These are phyloP conservation scores for Caranx melampygus DNA, from an alignment of 2,113 vertebrate genomes.

Conservation along the genomic window DNA sequence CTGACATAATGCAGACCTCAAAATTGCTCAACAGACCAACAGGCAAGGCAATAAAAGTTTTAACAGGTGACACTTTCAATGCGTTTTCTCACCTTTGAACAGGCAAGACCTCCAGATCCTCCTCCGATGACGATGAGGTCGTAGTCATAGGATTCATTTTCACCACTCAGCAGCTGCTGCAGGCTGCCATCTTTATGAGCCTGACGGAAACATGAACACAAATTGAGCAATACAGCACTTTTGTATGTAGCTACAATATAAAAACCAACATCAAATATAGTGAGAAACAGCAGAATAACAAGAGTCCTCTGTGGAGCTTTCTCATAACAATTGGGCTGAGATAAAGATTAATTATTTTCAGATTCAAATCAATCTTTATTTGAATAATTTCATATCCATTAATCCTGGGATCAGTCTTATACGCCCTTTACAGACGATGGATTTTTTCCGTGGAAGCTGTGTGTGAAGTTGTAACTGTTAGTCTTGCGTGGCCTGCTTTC, in stretches of 20 bases:
- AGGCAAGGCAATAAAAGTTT: background rate
- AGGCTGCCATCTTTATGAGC: constrained; percentile 90
- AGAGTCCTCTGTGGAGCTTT: too few relatives aligned
- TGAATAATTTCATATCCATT: too few relatives aligned
- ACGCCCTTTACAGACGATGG: too few relatives aligned
- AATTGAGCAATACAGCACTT: background rate
- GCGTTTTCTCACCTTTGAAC: constrained; percentile 90
- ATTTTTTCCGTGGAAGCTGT: too few relatives aligned
- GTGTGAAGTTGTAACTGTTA: too few relatives aligned
- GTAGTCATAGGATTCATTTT: constrained; percentile 86
- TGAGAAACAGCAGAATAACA: background rate
- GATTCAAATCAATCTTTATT: too few relatives aligned
- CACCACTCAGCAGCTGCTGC: constrained; percentile 86
- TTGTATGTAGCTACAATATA: background rate
- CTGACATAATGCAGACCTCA: background rate
- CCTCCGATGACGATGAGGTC: constrained; percentile 96
- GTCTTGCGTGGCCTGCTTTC: too few relatives aligned
- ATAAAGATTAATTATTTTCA: too few relatives aligned
- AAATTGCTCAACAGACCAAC: background rate
- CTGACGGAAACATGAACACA: constrained; percentile 68
- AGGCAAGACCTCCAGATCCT: constrained; percentile 95
- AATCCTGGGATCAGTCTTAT: too few relatives aligned
- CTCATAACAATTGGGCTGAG: too few relatives aligned
- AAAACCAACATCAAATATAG: background rate
- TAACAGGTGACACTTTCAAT: background rate